phyloP scores from a whole-genome alignment of 2,113 vertebrate genomes.

The Vireo altiloquus region DNA sequence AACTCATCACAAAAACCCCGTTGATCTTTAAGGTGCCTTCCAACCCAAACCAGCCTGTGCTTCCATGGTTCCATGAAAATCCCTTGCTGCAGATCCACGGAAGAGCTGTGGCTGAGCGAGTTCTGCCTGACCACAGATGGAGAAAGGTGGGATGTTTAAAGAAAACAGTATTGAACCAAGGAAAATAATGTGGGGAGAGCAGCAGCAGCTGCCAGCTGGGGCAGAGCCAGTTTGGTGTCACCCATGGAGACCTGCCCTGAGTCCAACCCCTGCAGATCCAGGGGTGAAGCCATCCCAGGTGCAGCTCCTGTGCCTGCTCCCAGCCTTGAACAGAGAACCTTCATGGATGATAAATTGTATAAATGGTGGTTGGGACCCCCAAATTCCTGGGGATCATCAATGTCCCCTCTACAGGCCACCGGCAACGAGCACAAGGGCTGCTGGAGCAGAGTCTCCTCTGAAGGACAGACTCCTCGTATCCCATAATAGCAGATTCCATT shows the following conservation, averaged over 20 bases:
- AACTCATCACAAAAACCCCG: background rate
- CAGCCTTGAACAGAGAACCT: background rate
- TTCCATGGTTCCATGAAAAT: background rate
- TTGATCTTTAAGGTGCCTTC: background rate
- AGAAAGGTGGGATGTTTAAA: background rate
- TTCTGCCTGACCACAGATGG: accelerated
- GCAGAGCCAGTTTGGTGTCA: background rate
- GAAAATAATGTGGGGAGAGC: background rate
- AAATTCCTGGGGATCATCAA: background rate
- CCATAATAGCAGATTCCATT: constrained; percentile 28
- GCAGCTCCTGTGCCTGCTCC: background rate
- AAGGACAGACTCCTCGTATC: constrained; percentile 18
- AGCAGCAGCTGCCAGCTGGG: background rate
- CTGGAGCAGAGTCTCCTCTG: constrained; percentile 19
- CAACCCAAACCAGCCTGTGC: background rate
- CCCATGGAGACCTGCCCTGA: accelerated
- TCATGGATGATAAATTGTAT: background rate
- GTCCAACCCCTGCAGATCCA: background rate
- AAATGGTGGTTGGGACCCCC: background rate
- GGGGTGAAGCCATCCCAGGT: background rate
- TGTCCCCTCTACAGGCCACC: background rate
- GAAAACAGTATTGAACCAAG: background rate
- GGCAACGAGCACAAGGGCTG: background rate
- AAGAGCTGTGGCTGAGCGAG: accelerated
- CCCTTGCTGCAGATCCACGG: accelerated